Conservation (phyloP, 2,888 invertebrate genomes). For the Agonum fuliginosum region DNA sequence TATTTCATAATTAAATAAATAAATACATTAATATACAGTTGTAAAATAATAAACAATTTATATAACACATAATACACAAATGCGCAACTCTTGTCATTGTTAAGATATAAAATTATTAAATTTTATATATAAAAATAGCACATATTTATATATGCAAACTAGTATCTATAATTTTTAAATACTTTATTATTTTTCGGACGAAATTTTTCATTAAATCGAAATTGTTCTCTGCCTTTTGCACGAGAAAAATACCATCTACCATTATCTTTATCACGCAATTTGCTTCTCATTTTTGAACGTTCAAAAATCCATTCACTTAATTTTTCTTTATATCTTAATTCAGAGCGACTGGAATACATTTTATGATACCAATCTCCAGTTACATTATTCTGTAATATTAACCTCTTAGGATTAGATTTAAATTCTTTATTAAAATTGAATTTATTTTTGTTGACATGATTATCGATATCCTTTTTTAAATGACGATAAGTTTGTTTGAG, state of each 20-base stretch:
- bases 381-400: background rate
- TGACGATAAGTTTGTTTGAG: conserved; percentile 16
- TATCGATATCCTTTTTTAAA: conserved; percentile 11
- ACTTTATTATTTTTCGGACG: background rate
- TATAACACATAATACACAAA: too few relatives aligned
- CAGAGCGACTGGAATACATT: conserved; percentile 34
- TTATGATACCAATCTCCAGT: conserved; percentile 49
- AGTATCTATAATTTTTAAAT: too few relatives aligned
- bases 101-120: background rate
- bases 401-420: conserved; percentile 14
- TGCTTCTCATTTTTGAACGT: conserved; percentile 48
- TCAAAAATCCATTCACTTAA: conserved; percentile 53
- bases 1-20: conserved; percentile 11
- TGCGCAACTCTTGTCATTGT: background rate
- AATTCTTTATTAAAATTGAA: background rate
- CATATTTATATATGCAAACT: background rate
- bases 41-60: background rate
- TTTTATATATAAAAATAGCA: conserved; percentile 10
- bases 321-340: conserved; percentile 50
- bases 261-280: conserved; percentile 34
- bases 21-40: conserved; percentile 16
- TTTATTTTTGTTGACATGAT: conserved; percentile 4
- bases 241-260: conserved; percentile 45
- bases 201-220: conserved; percentile 13
- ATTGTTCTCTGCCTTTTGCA: conserved; percentile 25